Base-by-base conservation (phyloP, 2,888 invertebrate genomes). In the Cryptus viduatorius region DNA sequence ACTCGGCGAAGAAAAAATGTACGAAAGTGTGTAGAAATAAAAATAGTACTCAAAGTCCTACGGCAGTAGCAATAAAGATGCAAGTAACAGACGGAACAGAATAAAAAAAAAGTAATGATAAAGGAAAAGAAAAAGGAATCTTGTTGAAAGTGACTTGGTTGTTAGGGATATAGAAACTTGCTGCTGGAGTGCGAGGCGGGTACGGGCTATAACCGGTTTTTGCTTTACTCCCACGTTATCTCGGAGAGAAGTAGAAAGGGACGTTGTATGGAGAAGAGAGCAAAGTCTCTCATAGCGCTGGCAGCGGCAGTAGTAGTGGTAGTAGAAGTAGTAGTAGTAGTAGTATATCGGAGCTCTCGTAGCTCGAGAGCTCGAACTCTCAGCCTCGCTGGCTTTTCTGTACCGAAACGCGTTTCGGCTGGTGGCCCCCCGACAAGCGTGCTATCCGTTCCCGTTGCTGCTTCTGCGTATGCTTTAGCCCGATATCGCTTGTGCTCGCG, bases 401-500 rank as follows among this genome's bases (percentile, higher is more conserved):
- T 44, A 81, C 44, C 48, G 69, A 68, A 78, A 65, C 67, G 64
- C 59, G 64, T 65, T 84, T 75, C 72, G 69, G 65, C 46, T 73
- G 67, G 24, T 82, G 14, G 53, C 37, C 10, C 53, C 46, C 61
- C 68, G 56, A 37, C n/a, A 16, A 16, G 44, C 61, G 78, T 69
- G 81, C 73, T 77, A 53, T 78, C 80, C 68, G 79, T 79, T 78
- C 75, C 59, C 71, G 46, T 56, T 56, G 56, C 78, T 24, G 16
- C 75, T 68, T 61, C 67, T 7, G 68, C 48, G 53, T 50, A 29
- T 29, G 46, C 46, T 69, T 73, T 46, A 44, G 29, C 64, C 42
- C 50, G 65, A 56, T 81, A 81, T 73, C 73, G 77, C 80, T 65
- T 14, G 79, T 80, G 72, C 44, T 89, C 88, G 90, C 87, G 50